Conservation (phyloP, 2,888 invertebrate genomes). For the Noctua pronuba region DNA sequence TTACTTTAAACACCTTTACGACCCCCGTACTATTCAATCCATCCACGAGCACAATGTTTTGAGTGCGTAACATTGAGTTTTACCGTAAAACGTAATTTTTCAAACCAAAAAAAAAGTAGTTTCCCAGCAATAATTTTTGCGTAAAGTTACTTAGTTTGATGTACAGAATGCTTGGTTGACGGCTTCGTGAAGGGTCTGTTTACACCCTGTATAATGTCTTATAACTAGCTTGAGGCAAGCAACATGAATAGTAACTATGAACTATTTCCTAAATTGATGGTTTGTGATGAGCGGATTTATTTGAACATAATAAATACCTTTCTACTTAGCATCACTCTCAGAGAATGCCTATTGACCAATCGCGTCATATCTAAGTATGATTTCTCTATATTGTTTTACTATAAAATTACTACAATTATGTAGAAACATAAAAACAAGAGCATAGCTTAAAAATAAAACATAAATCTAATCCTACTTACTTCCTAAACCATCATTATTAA, state of each 20-base stretch:
- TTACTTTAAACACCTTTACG: too few species aligned
- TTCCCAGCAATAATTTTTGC: too few species aligned
- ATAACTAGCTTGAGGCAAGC: constrained; percentile 35
- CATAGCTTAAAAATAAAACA: not conserved
- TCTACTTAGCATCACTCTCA: not conserved
- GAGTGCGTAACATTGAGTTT: too few species aligned
- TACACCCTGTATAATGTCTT: constrained; percentile 11
- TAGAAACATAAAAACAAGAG: not conserved
- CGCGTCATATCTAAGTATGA: not conserved
- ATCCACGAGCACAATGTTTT: too few species aligned
- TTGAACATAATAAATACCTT: not conserved
- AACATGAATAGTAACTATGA: constrained; percentile 24
- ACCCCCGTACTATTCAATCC: too few species aligned
- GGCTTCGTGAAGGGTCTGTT: too few species aligned
- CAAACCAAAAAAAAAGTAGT: too few species aligned
- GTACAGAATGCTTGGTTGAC: too few species aligned
- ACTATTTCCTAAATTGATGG: constrained; percentile 4
- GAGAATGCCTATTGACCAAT: not conserved
- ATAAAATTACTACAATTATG: not conserved
- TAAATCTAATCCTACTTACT: constrained; percentile 5
- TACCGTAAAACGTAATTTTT: too few species aligned
- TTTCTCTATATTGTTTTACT: not conserved
- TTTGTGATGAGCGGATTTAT: constrained; percentile 11
- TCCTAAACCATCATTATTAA: not conserved
- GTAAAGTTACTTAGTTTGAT: too few species aligned